A percentile compares a stretch with the other conserved stretches of the same genome.
Evolutionary conservation across 2,113 vertebrate genomes (phyloP).

Genomic region (Lepisosteus osseus): DNA sequence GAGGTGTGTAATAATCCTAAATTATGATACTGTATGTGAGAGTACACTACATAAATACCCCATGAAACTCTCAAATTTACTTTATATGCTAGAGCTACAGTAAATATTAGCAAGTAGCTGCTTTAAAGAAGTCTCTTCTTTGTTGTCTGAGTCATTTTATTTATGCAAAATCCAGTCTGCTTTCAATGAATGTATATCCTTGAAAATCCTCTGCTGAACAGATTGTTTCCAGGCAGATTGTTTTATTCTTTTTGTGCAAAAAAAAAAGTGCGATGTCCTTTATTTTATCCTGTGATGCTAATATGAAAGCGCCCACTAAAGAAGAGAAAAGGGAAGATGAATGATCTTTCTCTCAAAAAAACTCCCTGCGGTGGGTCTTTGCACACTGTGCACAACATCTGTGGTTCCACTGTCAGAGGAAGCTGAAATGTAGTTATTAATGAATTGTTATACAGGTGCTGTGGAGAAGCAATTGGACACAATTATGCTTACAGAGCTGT

Average conservation of each 20-base stretch:
- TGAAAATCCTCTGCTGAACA: too few relatives aligned
- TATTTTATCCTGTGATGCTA: constrained; percentile 7
- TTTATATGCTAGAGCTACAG: too few relatives aligned
- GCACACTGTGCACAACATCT: constrained; percentile 34
- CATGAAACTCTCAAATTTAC: too few relatives aligned
- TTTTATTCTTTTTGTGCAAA: background rate
- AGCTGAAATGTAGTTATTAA: constrained; percentile 40
- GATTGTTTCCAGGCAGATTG: too few relatives aligned
- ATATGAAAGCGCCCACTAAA: constrained; percentile 6
- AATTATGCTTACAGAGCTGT: constrained; percentile 5
- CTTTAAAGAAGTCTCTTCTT: too few relatives aligned
- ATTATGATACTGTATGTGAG: too few relatives aligned
- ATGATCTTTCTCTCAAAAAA: constrained; percentile 39
- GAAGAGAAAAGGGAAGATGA: constrained; percentile 27
- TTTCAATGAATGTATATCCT: background rate
- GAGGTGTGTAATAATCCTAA: too few relatives aligned
- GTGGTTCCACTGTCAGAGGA: constrained; percentile 9
- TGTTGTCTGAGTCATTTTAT: too few relatives aligned
- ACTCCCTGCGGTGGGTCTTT: constrained; percentile 37
- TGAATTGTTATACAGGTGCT: constrained; percentile 36
- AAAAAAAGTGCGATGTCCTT: background rate
- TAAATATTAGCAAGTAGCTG: too few relatives aligned
- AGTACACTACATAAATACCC: too few relatives aligned
- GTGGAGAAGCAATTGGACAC: background rate
- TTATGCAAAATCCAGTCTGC: too few relatives aligned